Percentiles rank a stretch among this genome's conserved stretches.
These are phyloP conservation scores for Eupithecia insigniata DNA, from an alignment of 2,888 invertebrate species.

Conservation along the genomic window DNA sequence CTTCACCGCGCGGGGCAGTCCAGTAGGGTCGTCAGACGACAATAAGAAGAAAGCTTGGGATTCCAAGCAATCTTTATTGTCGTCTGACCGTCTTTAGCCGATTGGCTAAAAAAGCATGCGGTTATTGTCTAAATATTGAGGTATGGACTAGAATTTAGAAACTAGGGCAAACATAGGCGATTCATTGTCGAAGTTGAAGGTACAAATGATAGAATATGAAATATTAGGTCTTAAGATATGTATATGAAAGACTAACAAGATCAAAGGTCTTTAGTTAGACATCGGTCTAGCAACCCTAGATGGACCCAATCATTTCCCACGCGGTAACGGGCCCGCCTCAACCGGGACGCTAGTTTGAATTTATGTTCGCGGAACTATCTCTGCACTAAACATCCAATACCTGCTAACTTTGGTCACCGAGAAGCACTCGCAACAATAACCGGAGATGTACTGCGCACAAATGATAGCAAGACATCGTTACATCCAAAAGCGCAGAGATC, in stretches of 20 bases:
- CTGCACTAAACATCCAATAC: constrained; percentile 66
- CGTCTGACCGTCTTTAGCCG: no score
- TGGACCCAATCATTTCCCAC: constrained; percentile 82
- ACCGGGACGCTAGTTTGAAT: constrained; percentile 76
- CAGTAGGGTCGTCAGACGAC: constrained; percentile 25
- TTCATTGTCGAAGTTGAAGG: not conserved
- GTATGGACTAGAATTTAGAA: not conserved
- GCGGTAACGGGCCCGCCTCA: constrained; percentile 80
- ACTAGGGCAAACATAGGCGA: not conserved
- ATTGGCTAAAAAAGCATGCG: no score
- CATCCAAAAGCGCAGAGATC: constrained; percentile 70
- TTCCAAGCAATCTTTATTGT: no score
- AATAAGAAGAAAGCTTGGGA: not conserved
- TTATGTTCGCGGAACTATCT: constrained; percentile 72
- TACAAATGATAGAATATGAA: not conserved
- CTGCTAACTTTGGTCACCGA: constrained; percentile 54
- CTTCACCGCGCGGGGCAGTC: constrained; percentile 58
- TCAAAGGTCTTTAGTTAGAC: constrained; percentile 13
- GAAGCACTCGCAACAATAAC: constrained; percentile 56
- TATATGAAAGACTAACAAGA: constrained; percentile 6
- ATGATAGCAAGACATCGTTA: constrained; percentile 53
- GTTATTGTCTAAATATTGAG: not conserved
- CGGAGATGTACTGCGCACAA: constrained; percentile 67
- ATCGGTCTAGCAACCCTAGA: constrained; percentile 50
- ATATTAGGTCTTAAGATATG: not conserved